Evolutionary conservation across 2,797 vertebrate genomes (phyloP).

Genomic region (Rhadinocentrus ornatus): DNA sequence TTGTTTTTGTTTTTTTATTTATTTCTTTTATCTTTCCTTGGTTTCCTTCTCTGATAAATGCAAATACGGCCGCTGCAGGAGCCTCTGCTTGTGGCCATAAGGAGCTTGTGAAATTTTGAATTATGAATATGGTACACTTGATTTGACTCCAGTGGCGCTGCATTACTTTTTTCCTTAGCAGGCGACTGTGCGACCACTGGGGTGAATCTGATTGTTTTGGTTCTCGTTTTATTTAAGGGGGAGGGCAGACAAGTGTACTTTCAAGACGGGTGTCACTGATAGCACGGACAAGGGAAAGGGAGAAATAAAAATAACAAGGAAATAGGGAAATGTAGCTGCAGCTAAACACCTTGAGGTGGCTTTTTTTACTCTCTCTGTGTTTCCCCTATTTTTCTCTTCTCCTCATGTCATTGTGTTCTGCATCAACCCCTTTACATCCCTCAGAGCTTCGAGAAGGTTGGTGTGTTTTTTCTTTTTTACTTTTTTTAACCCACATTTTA

Average conservation of each 20-base stretch:
- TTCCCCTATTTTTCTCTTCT: conserved; percentile 99
- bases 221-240: conserved; percentile 77
- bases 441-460: conserved; percentile 99
- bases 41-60: conserved; percentile 79
- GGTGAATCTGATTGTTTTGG: conserved; percentile 81
- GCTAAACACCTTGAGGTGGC: conserved; percentile 98
- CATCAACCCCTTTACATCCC: conserved; percentile 99
- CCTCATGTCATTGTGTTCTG: conserved; percentile 99
- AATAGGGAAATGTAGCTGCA: conserved; percentile 90
- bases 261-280: conserved; percentile 79
- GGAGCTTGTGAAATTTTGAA: conserved; percentile 79
- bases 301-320: conserved; percentile 67
- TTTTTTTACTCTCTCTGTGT: conserved; percentile 99
- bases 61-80: conserved; percentile 79
- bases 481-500: conserved; percentile 99
- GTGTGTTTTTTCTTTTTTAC: conserved; percentile 99
- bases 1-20: conserved; percentile 66
- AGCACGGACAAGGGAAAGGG: conserved; percentile 67
- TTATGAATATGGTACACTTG: conserved; percentile 78
- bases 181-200: conserved; percentile 74
- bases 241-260: conserved; percentile 73
- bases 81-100: conserved; percentile 78
- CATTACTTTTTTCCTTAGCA: conserved; percentile 59
- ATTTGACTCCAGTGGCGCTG: conserved; percentile 79
- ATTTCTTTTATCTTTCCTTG: conserved; percentile 78